Conservation (phyloP, 2,797 vertebrate genomes). For the Coregonus sp. region DNA sequence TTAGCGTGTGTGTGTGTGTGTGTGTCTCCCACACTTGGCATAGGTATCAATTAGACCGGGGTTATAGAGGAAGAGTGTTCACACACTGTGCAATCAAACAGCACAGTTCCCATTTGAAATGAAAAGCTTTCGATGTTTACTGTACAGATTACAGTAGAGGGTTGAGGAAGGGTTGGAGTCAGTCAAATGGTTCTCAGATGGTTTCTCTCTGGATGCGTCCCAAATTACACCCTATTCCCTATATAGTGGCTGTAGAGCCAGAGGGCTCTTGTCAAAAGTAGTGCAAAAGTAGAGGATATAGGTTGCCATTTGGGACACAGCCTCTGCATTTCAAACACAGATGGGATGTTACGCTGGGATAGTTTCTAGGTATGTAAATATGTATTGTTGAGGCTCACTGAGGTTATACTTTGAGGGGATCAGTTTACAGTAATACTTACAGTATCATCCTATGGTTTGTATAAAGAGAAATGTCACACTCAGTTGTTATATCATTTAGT, state of each 20-base stretch:
- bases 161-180: conserved; percentile 10
- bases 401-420: neutral
- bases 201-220: neutral
- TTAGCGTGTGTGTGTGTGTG: conserved; percentile 25
- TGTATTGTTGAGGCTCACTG: neutral
- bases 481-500: no score
- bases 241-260: neutral
- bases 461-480: neutral
- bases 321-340: no score
- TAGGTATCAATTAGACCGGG: conserved; percentile 65
- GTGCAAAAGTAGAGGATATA: no score
- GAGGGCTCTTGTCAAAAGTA: neutral
- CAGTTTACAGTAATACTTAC: neutral
- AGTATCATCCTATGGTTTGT: neutral
- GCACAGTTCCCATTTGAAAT: conserved; percentile 51
- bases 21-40: neutral
- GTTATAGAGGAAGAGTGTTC: conserved; percentile 47
- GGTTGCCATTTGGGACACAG: no score
- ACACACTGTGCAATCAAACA: conserved; percentile 38
- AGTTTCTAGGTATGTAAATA: neutral
- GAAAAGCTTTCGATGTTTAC: conserved; percentile 48
- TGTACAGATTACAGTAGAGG: conserved; percentile 33
- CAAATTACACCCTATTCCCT: neutral
- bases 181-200: conserved; percentile 39
- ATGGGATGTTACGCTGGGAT: no score